phyloP scores from a whole-genome alignment of 2,797 vertebrate genomes.

The Tokudaia tokunoshimensis region DNA sequence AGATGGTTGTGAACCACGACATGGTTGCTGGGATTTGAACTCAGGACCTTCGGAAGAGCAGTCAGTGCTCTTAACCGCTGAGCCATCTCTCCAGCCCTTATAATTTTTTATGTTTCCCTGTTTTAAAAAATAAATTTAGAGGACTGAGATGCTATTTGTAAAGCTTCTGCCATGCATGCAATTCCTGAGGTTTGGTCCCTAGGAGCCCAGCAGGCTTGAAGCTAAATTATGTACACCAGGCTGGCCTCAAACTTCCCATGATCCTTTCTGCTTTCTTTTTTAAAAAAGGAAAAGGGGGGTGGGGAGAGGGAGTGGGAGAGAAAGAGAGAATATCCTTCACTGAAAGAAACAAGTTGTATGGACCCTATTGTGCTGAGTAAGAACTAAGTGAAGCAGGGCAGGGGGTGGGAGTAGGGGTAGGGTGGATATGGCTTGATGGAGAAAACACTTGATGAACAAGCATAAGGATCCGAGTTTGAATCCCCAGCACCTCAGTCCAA shows the following conservation, averaged over 20 bases:
- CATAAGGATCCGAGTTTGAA: background rate
- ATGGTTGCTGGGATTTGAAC: too few relatives aligned
- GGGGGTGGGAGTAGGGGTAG: background rate
- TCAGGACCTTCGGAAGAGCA: too few relatives aligned
- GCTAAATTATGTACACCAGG: background rate
- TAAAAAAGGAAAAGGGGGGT: fast-evolving
- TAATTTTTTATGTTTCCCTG: background rate
- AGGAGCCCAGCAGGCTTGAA: background rate
- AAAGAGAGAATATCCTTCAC: background rate
- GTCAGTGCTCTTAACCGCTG: too few relatives aligned
- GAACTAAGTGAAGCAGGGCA: background rate
- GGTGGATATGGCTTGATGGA: too few relatives aligned
- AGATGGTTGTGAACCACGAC: too few relatives aligned
- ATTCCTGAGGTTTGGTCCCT: background rate
- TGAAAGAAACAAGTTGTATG: background rate
- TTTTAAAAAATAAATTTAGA: background rate
- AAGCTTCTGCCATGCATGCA: background rate
- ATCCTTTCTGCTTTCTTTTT: background rate
- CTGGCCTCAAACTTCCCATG: background rate
- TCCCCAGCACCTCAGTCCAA: background rate
- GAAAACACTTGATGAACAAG: background rate
- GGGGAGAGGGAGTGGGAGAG: too few relatives aligned
- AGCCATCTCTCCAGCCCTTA: too few relatives aligned
- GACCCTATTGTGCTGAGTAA: background rate
- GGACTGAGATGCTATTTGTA: background rate